Evolutionary conservation across 1,140 invertebrate species (phyloP).

Genomic region (Drosophila ananassae): DNA sequence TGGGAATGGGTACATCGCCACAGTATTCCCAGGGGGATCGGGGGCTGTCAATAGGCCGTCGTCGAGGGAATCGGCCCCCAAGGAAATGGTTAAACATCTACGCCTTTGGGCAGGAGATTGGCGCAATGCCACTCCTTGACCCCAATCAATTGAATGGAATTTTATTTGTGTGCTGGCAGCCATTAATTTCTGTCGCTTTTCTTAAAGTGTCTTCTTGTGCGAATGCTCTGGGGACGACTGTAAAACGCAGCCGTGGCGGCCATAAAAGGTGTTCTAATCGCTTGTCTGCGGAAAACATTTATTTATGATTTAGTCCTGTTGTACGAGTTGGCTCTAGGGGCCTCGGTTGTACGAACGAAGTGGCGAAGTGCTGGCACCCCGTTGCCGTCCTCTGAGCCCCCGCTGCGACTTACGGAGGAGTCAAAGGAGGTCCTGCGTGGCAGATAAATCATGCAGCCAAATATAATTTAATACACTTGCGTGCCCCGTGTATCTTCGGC

Average conservation of each 20-base stretch:
- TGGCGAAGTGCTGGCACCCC: not conserved
- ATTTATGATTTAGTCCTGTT: constrained; percentile 49
- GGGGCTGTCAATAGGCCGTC: constrained; percentile 5
- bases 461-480: constrained; percentile 72
- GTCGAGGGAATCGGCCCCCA: not conserved
- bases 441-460: constrained; percentile 72
- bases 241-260: constrained; percentile 23
- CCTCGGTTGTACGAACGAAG: not conserved
- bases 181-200: constrained; percentile 13
- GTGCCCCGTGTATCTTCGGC: constrained; percentile 27
- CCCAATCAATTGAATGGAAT: constrained; percentile 69
- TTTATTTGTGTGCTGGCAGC: constrained; percentile 19
- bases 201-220: not conserved
- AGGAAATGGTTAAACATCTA: constrained; percentile 39
- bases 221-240: not conserved
- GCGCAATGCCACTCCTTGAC: not conserved
- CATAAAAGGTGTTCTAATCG: constrained; percentile 11
- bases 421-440: constrained; percentile 29
- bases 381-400: constrained; percentile 2
- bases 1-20: not conserved
- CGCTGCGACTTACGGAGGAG: not conserved
- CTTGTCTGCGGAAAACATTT: constrained; percentile 35
- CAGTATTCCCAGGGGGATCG: constrained; percentile 8
- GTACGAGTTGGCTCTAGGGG: constrained; percentile 27
- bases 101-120: not conserved